A percentile compares a stretch with the other conserved stretches of the same genome.
phyloP scores from a whole-genome alignment of 2,113 vertebrate genomes.

The Oryzias woworae region DNA sequence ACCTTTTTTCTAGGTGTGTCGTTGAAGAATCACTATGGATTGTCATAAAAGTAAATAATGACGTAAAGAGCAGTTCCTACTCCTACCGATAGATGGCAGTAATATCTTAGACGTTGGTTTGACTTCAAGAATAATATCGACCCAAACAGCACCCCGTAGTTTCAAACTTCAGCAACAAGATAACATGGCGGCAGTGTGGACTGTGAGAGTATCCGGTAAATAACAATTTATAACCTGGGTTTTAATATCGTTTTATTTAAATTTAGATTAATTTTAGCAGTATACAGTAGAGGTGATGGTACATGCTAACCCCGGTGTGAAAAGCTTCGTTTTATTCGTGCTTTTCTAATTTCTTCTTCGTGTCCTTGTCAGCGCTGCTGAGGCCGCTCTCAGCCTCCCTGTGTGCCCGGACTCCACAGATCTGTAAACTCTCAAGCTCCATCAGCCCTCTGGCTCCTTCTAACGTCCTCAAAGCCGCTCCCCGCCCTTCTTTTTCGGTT shows the following conservation, averaged over 20 bases:
- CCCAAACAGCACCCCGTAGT: conserved; percentile 50
- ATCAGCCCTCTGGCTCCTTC: conserved; percentile 13
- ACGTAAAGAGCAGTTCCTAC: too few species aligned
- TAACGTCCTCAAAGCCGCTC: conserved; percentile 17
- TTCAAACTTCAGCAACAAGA: not conserved
- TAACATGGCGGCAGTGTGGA: conserved; percentile 72
- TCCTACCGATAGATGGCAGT: too few species aligned
- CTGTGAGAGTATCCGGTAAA: conserved; percentile 63
- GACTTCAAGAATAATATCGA: conserved; percentile 6
- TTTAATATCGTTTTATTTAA: not conserved
- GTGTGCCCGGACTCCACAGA: conserved; percentile 25
- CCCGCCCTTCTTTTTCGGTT: conserved; percentile 28
- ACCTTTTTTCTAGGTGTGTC: too few species aligned
- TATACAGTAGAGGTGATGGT: too few species aligned
- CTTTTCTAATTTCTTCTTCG: conserved; percentile 4
- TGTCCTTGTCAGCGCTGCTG: conserved; percentile 65
- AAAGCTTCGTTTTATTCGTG: not conserved
- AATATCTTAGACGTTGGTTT: too few species aligned
- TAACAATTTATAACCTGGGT: not conserved
- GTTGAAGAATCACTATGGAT: too few species aligned
- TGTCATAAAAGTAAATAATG: too few species aligned
- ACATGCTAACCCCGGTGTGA: too few species aligned
- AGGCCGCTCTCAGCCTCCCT: conserved; percentile 59
- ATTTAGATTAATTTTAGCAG: not conserved
- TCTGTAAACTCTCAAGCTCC: conserved; percentile 49